Evolutionary conservation across 2,888 invertebrate genomes (phyloP), one percentile per base, ranked within the genome.

Genomic region (Adineta ricciae): DNA sequence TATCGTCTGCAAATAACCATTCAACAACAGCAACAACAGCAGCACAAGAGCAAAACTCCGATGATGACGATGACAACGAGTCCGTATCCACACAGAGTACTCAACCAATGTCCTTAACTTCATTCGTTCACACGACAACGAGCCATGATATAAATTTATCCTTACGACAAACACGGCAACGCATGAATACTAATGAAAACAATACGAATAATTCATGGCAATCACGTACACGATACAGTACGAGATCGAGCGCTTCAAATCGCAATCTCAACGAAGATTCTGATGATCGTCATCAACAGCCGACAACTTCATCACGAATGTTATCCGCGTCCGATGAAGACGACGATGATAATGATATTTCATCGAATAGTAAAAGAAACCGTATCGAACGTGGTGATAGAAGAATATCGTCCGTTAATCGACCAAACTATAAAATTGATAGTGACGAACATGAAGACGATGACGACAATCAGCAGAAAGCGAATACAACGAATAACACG

Each of bases 391-490:
- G 78, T n/a, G n/a, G 78, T 78, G 78, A 78, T 24, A 78, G 78
- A 78, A 24, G 41, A 41, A 41, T 41, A 78, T 41, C 78, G 5
- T 78, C 78, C 5, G n/a, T 41, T 0, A 78, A 78, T 78, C 41
- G 78, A 41, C 78, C 38, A n/a, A 41, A 78, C 41, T 64, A 83
- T 46, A 49, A 16, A 64, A 49, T 64, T 50, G 83, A 85, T 1
- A 83, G 64, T 24, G 84, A 83, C 32, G 83, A 83, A n/a, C 78
- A 41, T 38, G 83, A 84, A 27, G 52, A 84, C 19, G 83, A 84
- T 16, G 49, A 82, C 49, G 72, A 84, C 46, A 46, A 72, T 49
- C 50, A 84, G 27, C 41, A 83, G 14, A 49, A 21, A 46, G 32
- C 46, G 19, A 41, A 41, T 46, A 21, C 11, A 41, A n/a, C 78